phyloP scores from a whole-genome alignment of 1,140 invertebrate genomes.

The Penaeus chinensis region DNA sequence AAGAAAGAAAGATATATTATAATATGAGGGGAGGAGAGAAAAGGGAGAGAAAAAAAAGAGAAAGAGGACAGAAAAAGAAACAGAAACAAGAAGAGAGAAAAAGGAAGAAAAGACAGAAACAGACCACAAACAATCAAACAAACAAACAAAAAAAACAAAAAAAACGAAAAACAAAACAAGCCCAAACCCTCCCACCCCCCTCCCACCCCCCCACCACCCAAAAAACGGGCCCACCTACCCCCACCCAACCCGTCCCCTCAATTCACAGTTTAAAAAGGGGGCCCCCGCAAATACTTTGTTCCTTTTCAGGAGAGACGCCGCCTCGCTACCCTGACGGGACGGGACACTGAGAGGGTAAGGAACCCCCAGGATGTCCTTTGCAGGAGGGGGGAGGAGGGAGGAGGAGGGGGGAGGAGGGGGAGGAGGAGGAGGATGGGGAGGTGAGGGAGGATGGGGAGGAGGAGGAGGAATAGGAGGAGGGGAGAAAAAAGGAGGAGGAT shows the following conservation, averaged over 20 bases:
- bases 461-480: neutral
- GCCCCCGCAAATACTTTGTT: too few relatives aligned
- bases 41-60: too few relatives aligned
- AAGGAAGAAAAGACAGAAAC: neutral
- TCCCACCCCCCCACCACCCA: neutral
- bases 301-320: too few relatives aligned
- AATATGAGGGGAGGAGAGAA: neutral
- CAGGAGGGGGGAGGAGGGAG: neutral
- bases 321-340: too few relatives aligned
- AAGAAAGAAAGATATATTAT: neutral
- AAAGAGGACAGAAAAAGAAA: constrained; percentile 1
- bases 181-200: neutral
- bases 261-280: too few relatives aligned
- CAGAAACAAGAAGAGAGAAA: neutral
- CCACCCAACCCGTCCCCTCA: neutral
- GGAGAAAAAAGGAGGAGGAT: neutral
- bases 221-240: neutral
- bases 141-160: too few relatives aligned
- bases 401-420: neutral
- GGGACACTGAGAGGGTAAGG: too few relatives aligned
- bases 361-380: too few relatives aligned
- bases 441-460: neutral
- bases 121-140: too few relatives aligned
- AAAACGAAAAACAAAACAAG: too few relatives aligned
- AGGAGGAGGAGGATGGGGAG: neutral